Conservation (phyloP, 1,140 invertebrate species). For the Zaprionus africanus region DNA sequence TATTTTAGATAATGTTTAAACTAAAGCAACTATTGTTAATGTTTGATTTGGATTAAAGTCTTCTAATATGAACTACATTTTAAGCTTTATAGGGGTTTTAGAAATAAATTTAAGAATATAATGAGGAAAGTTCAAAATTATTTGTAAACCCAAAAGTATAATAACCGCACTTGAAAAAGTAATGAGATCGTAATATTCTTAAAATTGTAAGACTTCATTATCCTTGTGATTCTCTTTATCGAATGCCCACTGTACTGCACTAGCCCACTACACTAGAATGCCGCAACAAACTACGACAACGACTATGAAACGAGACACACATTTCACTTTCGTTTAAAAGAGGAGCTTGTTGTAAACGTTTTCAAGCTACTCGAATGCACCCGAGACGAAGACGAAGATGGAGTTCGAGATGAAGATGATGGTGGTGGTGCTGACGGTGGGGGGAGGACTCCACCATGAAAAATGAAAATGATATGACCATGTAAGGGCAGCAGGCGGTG, state of each 20-base stretch:
- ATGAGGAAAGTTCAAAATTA: no score
- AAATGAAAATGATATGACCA: slow-evolving; percentile 80
- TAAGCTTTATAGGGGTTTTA: no score
- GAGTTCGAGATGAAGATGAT: neutral
- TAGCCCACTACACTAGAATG: slow-evolving; percentile 31
- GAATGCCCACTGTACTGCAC: slow-evolving; percentile 20
- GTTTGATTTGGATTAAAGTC: no score
- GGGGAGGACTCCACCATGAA: slow-evolving; percentile 47
- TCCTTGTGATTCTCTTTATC: neutral
- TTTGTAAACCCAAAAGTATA: no score
- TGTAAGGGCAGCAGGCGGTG: slow-evolving; percentile 58
- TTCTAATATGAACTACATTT: no score
- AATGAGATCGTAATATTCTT: no score
- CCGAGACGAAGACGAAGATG: slow-evolving; percentile 7
- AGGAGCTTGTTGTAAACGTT: slow-evolving; percentile 46
- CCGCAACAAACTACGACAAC: slow-evolving; percentile 33
- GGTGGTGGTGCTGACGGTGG: neutral
- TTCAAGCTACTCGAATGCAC: slow-evolving; percentile 28
- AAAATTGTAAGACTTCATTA: neutral
- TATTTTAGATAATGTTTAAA: no score
- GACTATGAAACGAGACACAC: slow-evolving; percentile 29
- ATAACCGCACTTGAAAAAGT: no score
- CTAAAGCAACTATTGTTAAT: no score
- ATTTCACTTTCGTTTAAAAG: slow-evolving; percentile 66
- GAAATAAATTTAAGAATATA: no score